phyloP scores from a whole-genome alignment of 2,113 vertebrate genomes.

The Hypocryptadius cinnamomeus region DNA sequence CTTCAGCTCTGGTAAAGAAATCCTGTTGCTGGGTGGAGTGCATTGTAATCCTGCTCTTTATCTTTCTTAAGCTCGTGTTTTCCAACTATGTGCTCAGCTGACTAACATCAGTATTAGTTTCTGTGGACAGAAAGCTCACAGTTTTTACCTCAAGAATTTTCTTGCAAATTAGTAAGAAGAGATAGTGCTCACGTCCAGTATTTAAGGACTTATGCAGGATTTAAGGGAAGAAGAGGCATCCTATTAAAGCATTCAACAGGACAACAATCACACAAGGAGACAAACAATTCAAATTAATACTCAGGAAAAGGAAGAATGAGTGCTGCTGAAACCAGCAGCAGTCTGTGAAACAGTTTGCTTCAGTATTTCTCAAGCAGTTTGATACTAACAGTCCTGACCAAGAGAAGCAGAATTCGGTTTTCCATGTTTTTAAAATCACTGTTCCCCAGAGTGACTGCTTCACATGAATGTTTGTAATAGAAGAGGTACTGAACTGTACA shows the following conservation, averaged over 20 bases:
- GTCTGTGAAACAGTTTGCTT: background rate
- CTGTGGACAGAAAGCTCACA: background rate
- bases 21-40: background rate
- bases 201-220: background rate
- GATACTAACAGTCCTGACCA: background rate
- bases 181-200: background rate
- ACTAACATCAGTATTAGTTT: background rate
- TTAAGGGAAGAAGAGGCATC: background rate
- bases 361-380: background rate
- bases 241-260: background rate
- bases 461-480: background rate
- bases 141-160: background rate
- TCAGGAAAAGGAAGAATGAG: background rate
- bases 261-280: background rate
- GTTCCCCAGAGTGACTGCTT: background rate
- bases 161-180: background rate
- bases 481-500: background rate
- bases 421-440: background rate
- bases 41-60: background rate
- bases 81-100: background rate
- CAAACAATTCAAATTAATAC: background rate
- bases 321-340: background rate
- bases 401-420: background rate
- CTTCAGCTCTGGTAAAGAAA: background rate
- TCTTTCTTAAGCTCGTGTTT: background rate